Evolutionary conservation across 2,113 vertebrate species (phyloP).

Genomic region (Blennius ocellaris): DNA sequence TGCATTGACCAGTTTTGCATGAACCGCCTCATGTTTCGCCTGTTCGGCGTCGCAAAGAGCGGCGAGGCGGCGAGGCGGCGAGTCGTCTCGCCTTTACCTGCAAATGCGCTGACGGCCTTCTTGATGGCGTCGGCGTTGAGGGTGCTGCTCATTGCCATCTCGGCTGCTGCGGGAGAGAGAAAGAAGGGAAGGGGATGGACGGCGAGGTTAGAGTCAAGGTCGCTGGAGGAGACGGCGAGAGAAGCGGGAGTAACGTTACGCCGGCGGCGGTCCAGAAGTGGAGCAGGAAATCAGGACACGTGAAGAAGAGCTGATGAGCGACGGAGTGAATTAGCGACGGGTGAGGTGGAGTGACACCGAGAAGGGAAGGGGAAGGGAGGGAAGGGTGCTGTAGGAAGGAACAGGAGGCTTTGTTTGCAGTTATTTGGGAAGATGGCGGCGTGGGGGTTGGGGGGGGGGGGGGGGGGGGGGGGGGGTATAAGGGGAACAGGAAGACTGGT

Average conservation of each 20-base stretch:
- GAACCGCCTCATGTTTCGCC: too few relatives aligned
- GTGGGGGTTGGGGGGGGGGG: too few relatives aligned
- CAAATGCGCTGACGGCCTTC: constrained; percentile 84
- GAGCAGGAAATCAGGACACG: constrained; percentile 68
- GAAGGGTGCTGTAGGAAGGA: not conserved
- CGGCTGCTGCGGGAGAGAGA: constrained; percentile 42
- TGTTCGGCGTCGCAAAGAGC: too few relatives aligned
- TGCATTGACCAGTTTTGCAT: too few relatives aligned
- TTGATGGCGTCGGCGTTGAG: constrained; percentile 87
- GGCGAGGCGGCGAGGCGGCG: too few relatives aligned
- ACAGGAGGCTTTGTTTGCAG: not conserved
- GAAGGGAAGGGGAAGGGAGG: not conserved
- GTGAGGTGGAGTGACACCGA: constrained; percentile 15
- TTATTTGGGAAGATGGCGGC: not conserved
- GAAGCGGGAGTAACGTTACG: constrained; percentile 46
- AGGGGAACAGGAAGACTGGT: not conserved
- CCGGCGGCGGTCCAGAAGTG: constrained; percentile 55
- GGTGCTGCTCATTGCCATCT: constrained; percentile 86
- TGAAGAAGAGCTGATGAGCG: constrained; percentile 51
- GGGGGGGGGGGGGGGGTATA: too few relatives aligned
- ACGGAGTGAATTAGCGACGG: constrained; percentile 50
- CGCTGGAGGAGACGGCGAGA: constrained; percentile 42
- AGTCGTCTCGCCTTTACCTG: constrained; percentile 74
- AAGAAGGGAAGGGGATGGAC: constrained; percentile 1
- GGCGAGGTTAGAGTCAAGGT: constrained; percentile 61